Conservation (phyloP, 1,140 invertebrate genomes). For the Thalassaphorura encarpata region DNA sequence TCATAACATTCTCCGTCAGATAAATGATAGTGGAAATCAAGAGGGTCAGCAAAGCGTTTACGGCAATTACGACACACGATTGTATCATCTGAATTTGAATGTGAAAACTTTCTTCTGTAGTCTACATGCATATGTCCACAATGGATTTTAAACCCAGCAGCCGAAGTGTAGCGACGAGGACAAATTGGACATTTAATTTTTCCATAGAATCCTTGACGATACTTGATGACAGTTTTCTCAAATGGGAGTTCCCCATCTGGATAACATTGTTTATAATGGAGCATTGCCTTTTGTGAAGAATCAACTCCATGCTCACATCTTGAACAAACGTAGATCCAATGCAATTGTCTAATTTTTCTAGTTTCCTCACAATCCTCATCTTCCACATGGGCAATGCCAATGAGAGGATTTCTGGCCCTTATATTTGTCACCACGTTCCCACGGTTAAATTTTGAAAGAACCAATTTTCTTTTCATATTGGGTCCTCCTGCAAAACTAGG, state of each 20-base stretch:
- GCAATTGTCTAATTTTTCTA: conserved; percentile 24
- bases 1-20: background rate
- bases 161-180: conserved; percentile 20
- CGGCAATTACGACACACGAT: conserved; percentile 17
- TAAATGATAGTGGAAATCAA: conserved; percentile 17
- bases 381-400: conserved; percentile 7
- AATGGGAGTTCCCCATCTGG: conserved; percentile 13
- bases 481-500: background rate
- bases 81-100: conserved; percentile 11
- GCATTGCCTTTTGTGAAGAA: conserved; percentile 10
- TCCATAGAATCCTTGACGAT: conserved; percentile 29
- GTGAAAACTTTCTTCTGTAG: conserved; percentile 14
- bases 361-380: conserved; percentile 13
- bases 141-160: conserved; percentile 24
- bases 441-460: background rate
- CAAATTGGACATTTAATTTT: conserved; percentile 25
- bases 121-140: conserved; percentile 23
- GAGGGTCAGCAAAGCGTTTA: conserved; percentile 7
- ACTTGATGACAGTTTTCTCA: conserved; percentile 24
- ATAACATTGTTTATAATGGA: conserved; percentile 22
- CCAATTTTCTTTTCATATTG: background rate
- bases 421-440: background rate
- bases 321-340: conserved; percentile 27
- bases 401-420: background rate
- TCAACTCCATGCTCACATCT: conserved; percentile 22